Conservation (phyloP, 2,797 vertebrate species). For the Sebastes vulpes region DNA sequence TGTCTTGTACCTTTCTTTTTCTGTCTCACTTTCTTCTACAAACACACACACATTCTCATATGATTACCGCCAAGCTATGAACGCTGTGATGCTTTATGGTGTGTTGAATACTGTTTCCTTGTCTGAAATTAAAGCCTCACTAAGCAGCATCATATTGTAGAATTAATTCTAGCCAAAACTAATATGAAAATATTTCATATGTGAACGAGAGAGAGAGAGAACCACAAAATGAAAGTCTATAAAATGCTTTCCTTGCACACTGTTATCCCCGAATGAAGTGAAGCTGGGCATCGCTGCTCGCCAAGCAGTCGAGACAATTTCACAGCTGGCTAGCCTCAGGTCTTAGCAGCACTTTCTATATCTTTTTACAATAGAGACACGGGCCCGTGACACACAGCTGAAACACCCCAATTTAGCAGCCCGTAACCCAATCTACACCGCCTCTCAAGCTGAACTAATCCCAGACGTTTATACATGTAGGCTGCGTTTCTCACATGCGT, state of each 20-base stretch:
- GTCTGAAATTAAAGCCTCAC: slow-evolving; percentile 58
- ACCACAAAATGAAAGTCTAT: slow-evolving; percentile 64
- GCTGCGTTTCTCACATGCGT: slow-evolving; percentile 28
- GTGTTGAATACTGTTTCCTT: slow-evolving; percentile 56
- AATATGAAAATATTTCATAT: slow-evolving; percentile 65
- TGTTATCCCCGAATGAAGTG: slow-evolving; percentile 68
- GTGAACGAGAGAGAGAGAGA: slow-evolving; percentile 23
- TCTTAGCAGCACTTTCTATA: slow-evolving; percentile 74
- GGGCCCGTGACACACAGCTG: slow-evolving; percentile 63
- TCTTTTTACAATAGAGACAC: slow-evolving; percentile 74
- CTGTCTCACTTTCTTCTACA: slow-evolving; percentile 31
- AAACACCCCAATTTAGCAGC: slow-evolving; percentile 65
- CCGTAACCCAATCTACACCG: slow-evolving; percentile 72
- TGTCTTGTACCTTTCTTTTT: slow-evolving; percentile 25
- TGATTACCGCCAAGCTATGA: slow-evolving; percentile 37
- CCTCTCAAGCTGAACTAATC: slow-evolving; percentile 73
- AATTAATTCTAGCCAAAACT: slow-evolving; percentile 69
- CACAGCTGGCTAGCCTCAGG: slow-evolving; percentile 81
- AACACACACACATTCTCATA: slow-evolving; percentile 28
- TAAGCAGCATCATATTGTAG: slow-evolving; percentile 53
- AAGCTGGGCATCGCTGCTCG: slow-evolving; percentile 58
- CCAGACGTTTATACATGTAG: slow-evolving; percentile 60
- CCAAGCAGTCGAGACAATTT: slow-evolving; percentile 79
- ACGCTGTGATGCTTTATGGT: slow-evolving; percentile 57
- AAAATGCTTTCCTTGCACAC: slow-evolving; percentile 69